Evolutionary conservation across 2,888 invertebrate genomes (phyloP), one percentile per base, ranked within the genome.

Genomic region (Digitonthophagus gazella): DNA sequence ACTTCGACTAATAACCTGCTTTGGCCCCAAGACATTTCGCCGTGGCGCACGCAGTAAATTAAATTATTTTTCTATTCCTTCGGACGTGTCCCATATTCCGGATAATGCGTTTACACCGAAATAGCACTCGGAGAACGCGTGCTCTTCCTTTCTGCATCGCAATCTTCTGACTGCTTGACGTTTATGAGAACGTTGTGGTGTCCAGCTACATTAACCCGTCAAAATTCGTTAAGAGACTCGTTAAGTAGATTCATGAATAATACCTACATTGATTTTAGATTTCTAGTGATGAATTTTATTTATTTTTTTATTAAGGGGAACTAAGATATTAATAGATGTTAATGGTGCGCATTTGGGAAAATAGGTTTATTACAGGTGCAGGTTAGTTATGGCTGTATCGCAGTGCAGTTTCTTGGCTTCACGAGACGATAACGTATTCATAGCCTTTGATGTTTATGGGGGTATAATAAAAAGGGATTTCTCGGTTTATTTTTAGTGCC

Each of bases 61-160:
- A 56, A 54, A 66, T 66, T 66, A 66, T 66, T 56, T 66, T 66
- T 66, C 66, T 58, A 66, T 66, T 66, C 66, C 15, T 56, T 55
- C 15, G 22, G 66, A 66, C 66, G 66, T 66, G 66, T 66, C 66
- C 66, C 56, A 66, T 66, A 66, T 66, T 66, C 66, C 19, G 22
- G 66, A 66, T 66, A 66, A 66, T 58, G 56, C 66, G 22, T 58
- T 66, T 66, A 66, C 58, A 55, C 65, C 16, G 54, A 65, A 65
- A 65, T 65, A 65, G 28, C 28, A 44, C 28, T 44, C 28, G 6
- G 1, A 3, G 28, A 44, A 44, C 28, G 28, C 28, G 28, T 44
- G 28, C 28, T 44, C 8, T 44, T 44, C 28, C 11, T 44, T 44
- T 44, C 28, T 44, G 28, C 28, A 44, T 44, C 11, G 28, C 28